These are phyloP conservation scores for Stramonita haemastoma DNA, from an alignment of 2,888 invertebrate species.

Conservation along the genomic window DNA sequence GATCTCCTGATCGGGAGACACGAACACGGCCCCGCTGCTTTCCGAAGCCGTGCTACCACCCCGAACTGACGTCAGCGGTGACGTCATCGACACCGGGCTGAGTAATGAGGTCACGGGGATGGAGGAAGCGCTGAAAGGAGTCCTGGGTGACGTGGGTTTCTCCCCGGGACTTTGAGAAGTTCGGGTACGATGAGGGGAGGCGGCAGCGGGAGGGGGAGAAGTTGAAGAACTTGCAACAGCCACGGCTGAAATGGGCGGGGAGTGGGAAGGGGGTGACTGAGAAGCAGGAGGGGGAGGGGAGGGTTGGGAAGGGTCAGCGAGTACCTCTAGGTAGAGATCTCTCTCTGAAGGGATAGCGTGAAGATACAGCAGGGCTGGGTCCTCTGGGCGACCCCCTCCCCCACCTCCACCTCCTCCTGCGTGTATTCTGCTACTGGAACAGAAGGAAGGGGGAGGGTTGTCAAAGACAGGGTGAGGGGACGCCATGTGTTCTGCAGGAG, in stretches of 20 bases:
- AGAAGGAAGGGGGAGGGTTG: not conserved
- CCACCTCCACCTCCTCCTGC: not conserved
- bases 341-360: constrained; percentile 11
- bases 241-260: not conserved
- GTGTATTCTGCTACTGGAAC: not conserved
- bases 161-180: not conserved
- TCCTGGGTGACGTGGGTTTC: not conserved
- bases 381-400: not conserved
- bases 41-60: constrained; percentile 10
- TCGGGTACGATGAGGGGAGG: not conserved
- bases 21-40: constrained; percentile 30
- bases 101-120: not conserved
- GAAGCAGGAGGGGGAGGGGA: not conserved
- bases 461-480: not conserved
- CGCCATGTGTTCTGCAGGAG: not conserved
- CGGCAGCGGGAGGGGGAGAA: not conserved
- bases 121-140: not conserved
- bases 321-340: not conserved
- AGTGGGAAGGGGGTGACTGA: not conserved
- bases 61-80: not conserved
- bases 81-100: not conserved
- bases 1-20: constrained; percentile 17
- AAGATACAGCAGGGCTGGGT: constrained; percentile 15
- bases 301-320: not conserved
- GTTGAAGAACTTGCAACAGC: not conserved